phyloP scores from a whole-genome alignment of 2,113 vertebrate species.

The Mobula hypostoma region DNA sequence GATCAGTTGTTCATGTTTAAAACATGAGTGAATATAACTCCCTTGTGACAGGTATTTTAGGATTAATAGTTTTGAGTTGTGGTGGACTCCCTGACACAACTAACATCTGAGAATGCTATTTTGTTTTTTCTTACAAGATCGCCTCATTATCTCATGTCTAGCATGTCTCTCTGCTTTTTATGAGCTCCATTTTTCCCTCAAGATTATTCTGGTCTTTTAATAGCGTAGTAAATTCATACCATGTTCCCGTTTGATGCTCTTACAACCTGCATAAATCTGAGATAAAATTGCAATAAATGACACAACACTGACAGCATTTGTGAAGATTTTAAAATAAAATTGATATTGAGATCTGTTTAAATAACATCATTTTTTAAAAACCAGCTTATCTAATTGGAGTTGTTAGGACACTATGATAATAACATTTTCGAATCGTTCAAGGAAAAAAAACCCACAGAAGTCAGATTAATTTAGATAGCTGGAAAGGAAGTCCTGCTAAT shows the following conservation, averaged over 20 bases:
- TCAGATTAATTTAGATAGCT: neutral
- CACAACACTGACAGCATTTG: neutral
- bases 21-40: conserved; percentile 15
- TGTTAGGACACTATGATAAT: neutral
- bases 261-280: neutral
- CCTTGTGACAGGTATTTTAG: neutral
- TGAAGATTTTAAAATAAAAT: neutral
- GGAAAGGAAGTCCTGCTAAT: neutral
- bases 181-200: conserved; percentile 16
- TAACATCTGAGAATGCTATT: neutral
- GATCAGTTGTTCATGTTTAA: neutral
- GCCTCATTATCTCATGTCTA: neutral
- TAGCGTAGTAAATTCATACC: too few relatives aligned
- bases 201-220: neutral
- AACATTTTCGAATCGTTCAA: neutral
- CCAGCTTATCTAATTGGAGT: neutral
- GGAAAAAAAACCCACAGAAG: neutral
- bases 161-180: neutral
- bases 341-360: neutral
- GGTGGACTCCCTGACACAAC: neutral
- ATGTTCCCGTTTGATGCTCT: neutral
- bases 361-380: neutral
- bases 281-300: neutral
- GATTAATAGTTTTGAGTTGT: conserved; percentile 16
- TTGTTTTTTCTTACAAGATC: neutral